Percentiles rank a stretch among this genome's conserved stretches.
phyloP scores from a whole-genome alignment of 2,888 invertebrate species.

The Litoditis marina region DNA sequence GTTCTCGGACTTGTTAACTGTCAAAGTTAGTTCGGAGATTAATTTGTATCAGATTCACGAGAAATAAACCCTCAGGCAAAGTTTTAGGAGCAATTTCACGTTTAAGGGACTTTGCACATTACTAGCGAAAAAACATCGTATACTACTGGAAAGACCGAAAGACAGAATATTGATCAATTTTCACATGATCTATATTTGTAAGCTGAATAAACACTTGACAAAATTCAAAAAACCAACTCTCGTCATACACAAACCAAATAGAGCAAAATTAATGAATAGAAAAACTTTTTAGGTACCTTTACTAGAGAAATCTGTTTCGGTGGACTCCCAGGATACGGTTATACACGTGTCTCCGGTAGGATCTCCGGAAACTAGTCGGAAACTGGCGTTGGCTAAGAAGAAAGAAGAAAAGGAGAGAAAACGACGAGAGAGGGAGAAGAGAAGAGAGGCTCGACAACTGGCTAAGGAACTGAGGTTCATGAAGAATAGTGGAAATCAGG shows the following conservation, averaged over 20 bases:
- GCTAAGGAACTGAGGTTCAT: slow-evolving; percentile 32
- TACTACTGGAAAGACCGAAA: too few species aligned
- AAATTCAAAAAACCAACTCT: too few species aligned
- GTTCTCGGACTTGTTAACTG: neutral
- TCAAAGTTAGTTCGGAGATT: neutral
- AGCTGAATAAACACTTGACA: too few species aligned
- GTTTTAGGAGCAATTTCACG: too few species aligned
- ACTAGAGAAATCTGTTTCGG: slow-evolving; percentile 30
- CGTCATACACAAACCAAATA: too few species aligned
- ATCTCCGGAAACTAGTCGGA: slow-evolving; percentile 7
- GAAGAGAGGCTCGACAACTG: slow-evolving; percentile 11
- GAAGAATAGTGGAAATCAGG: slow-evolving; percentile 34
- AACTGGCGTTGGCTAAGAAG: slow-evolving; percentile 1
- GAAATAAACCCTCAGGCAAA: neutral
- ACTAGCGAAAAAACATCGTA: too few species aligned
- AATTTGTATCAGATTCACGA: neutral
- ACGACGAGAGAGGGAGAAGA: slow-evolving; percentile 17
- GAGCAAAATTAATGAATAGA: too few species aligned
- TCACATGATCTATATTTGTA: too few species aligned
- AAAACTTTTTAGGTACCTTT: slow-evolving; percentile 9
- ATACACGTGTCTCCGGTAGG: slow-evolving; percentile 23
- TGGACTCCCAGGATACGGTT: slow-evolving; percentile 35
- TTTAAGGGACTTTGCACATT: too few species aligned
- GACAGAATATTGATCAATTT: too few species aligned
- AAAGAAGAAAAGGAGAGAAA: slow-evolving; percentile 5